phyloP scores from a whole-genome alignment of 2,888 invertebrate genomes.

The Drosophila planitibia region DNA sequence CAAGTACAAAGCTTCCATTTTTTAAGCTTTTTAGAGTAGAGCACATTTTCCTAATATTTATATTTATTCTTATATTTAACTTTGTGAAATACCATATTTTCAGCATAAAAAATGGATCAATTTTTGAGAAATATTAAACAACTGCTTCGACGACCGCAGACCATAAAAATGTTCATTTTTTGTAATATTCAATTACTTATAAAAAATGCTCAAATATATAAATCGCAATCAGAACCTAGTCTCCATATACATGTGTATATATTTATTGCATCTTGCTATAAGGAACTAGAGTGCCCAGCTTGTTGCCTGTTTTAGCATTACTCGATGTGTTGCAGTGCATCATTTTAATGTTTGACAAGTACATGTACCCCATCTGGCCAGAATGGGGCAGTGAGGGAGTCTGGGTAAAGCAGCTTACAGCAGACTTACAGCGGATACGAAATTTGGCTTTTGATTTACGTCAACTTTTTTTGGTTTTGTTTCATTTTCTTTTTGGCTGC shows the following conservation, averaged over 20 bases:
- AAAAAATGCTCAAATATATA: background rate
- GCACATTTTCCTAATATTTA: no score
- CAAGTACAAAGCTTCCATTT: background rate
- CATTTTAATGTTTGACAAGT: slow-evolving; percentile 54
- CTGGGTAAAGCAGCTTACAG: slow-evolving; percentile 74
- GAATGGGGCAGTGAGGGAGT: background rate
- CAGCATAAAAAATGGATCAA: background rate
- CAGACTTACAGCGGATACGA: slow-evolving; percentile 82
- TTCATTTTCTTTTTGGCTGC: slow-evolving; percentile 46
- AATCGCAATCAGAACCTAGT: background rate
- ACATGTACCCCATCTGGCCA: slow-evolving; percentile 21
- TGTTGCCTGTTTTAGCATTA: slow-evolving; percentile 3
- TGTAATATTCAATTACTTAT: background rate
- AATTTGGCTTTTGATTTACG: slow-evolving; percentile 80
- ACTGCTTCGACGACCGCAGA: no score
- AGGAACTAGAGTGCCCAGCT: slow-evolving; percentile 2
- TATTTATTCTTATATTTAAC: background rate
- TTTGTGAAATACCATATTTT: background rate
- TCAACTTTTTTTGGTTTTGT: slow-evolving; percentile 52
- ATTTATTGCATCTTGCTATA: background rate
- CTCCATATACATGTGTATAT: background rate
- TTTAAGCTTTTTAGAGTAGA: no score
- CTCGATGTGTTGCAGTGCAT: slow-evolving; percentile 6
- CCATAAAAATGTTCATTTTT: background rate
- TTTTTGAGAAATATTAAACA: background rate